Base-by-base conservation (phyloP, 2,113 vertebrate genomes). In the Kobus ellipsiprymnus region DNA sequence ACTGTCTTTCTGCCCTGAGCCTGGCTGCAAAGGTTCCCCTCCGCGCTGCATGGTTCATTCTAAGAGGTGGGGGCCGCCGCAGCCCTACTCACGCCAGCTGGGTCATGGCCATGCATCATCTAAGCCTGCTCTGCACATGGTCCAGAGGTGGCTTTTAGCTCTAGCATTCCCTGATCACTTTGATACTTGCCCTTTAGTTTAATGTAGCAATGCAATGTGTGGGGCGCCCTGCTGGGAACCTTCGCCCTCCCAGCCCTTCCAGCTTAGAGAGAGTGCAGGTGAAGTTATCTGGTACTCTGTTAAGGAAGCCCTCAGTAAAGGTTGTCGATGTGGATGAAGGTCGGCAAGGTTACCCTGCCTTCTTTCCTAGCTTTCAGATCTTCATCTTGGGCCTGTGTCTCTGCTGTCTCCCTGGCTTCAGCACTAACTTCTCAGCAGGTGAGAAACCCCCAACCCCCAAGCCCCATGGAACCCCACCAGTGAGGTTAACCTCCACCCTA, bases 21-120 rank as follows among this genome's bases (percentile, higher is more conserved):
- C 77, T 59, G 74, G 84, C 87, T 86, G 36, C 30, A 55, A 50
- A 60, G 30, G 10, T 52, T 57, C 55, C 29, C 19, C 23, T 81
- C 29, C 0, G 0, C 11, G 48, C n/a, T 71, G 48, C 60, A 59
- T 1, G 6, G 33, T 36, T n/a, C 50, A 36, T 25, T 57, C 67
- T 40, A 74, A 54, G 62, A 93, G 67, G 21, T 10, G 27, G 12
- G 64, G 36, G 11, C 40, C 30, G 52, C 59, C 2, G 30, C 9
- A 17, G 29, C 50, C 25, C 40, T 36, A 23, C 15, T 71, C 23
- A 9, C 0, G 6, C 36, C 71, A 48, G 77, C 84, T 19, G 8
- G 85, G 50, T 25, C 29, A 16, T 8, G 78, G 9, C 36, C 19
- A 5, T 23, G 6, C 40, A 33, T 36, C 44, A 17, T 21, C 57